phyloP scores from a whole-genome alignment of 2,797 vertebrate genomes.

The Denticeps clupeoides region DNA sequence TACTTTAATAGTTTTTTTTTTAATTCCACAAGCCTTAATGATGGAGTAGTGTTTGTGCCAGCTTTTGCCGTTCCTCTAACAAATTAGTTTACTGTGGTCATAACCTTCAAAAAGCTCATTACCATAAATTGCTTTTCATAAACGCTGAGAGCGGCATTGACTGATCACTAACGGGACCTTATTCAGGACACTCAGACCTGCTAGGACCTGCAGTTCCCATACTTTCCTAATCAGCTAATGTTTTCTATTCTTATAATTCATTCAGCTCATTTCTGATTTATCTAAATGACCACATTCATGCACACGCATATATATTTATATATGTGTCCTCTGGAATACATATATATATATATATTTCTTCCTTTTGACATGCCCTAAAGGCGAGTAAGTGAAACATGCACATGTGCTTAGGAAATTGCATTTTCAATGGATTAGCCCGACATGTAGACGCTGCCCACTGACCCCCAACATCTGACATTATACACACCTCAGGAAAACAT shows the following conservation, averaged over 20 bases:
- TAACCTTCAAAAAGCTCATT: conserved; percentile 66
- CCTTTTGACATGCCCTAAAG: conserved; percentile 16
- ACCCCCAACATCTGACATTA: conserved; percentile 1
- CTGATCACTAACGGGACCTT: conserved; percentile 59
- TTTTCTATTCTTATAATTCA: conserved; percentile 69
- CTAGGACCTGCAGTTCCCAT: conserved; percentile 52
- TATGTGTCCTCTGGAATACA: conserved; percentile 28
- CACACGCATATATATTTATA: conserved; percentile 39
- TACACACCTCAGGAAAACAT: conserved; percentile 2
- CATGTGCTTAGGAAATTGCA: conserved; percentile 62
- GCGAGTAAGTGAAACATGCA: conserved; percentile 27
- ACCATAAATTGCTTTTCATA: conserved; percentile 70
- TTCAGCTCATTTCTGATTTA: conserved; percentile 57
- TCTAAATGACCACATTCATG: conserved; percentile 38
- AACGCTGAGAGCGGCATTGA: conserved; percentile 56
- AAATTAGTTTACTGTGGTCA: conserved; percentile 63
- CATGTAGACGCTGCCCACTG: conserved; percentile 47
- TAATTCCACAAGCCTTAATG: conserved; percentile 36
- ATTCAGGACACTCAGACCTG: conserved; percentile 58
- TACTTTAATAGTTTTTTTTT: conserved; percentile 44
- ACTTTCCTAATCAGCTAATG: conserved; percentile 76
- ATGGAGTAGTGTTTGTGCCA: conserved; percentile 36
- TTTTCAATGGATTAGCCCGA: conserved; percentile 54
- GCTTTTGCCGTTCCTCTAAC: conserved; percentile 49
- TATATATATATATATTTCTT: background rate